A percentile compares a stretch with the other conserved stretches of the same genome.
These are phyloP conservation scores for Frieseomelitta varia DNA, from an alignment of 1,140 invertebrate species.

Conservation along the genomic window DNA sequence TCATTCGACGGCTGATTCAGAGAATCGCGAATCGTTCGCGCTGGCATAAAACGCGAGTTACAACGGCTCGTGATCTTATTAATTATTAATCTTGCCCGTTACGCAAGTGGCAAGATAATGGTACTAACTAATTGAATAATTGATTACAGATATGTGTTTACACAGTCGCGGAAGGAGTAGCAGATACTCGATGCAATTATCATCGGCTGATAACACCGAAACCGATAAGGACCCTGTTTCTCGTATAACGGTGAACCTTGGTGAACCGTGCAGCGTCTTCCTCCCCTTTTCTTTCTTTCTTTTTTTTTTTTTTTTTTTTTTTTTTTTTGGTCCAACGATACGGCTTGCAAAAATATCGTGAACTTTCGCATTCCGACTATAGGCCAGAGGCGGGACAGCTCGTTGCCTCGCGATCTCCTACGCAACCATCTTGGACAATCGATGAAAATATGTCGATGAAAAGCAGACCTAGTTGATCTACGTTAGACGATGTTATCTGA, in stretches of 20 bases:
- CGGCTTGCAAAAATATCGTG: not conserved
- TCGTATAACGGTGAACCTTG: constrained; percentile 33
- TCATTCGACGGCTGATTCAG: not conserved
- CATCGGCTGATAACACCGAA: constrained; percentile 36
- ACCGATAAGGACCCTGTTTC: constrained; percentile 47
- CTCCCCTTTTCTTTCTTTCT: not conserved
- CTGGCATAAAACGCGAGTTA: not conserved
- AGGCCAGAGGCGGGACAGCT: too few species aligned
- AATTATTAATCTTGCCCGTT: constrained; percentile 58
- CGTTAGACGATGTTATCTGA: constrained; percentile 4
- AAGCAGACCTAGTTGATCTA: constrained; percentile 31
- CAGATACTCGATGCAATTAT: constrained; percentile 37
- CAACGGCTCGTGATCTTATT: constrained; percentile 48
- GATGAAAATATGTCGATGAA: constrained; percentile 22
- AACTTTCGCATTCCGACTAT: not conserved
- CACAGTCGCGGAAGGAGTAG: constrained; percentile 55
- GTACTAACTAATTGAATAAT: constrained; percentile 59
- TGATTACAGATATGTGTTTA: constrained; percentile 44
- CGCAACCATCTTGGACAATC: constrained; percentile 22
- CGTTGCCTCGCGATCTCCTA: too few species aligned
- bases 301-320: too few species aligned
- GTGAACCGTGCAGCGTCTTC: constrained; percentile 24
- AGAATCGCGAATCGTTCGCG: too few species aligned
- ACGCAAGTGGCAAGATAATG: constrained; percentile 44
- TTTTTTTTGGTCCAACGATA: constrained; percentile 4